Evolutionary conservation across 2,113 vertebrate genomes (phyloP), one percentile per base, ranked within the genome.

Genomic region (Corydoras maculifer): DNA sequence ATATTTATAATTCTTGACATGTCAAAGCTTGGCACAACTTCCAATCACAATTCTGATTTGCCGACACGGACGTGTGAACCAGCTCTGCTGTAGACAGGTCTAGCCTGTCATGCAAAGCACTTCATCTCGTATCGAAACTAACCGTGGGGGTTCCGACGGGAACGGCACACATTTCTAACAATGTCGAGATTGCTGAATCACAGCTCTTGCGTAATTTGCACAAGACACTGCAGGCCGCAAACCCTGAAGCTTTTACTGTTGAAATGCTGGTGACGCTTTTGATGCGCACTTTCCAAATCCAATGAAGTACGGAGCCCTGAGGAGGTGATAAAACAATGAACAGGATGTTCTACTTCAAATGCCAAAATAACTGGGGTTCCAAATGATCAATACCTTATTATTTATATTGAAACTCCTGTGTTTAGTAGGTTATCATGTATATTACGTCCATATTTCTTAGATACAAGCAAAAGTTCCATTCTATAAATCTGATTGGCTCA

Each of bases 181-280:
- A 76, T 78, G 81, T 81, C 55, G 50, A 69, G 43, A 69, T 70
- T 71, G 70, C 48, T 84, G 79, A 84, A 59, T 86, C 82, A 83
- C 73, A 48, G 10, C 60, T 55, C 11, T 78, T 72, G 49, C 30
- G 29, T 71, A 75, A 74, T 32, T 30, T 3, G 57, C 25, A 13
- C 70, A 75, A 66, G 67, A 66, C 59, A 72, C 8, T 58, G 61
- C 15, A 61, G 59, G 32, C 62, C 54, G 63, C 11, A 43, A 51
- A 8, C 29, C n/a, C 15, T 25, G 11, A 31, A 58, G 29, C 43
- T 43, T 51, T 66, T 55, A 15, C 18, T 31, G 18, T 15, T 48
- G 10, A 61, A 59, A 60, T 31, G 11, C 51, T 43, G 35, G 4
- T 10, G 13, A 31, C 3, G 32, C 14, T 62, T 53, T n/a, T 62